These are phyloP conservation scores for Mesocentrotus franciscanus DNA, from an alignment of 53 echinoderm and acorn worm genomes.

Conservation along the genomic window DNA sequence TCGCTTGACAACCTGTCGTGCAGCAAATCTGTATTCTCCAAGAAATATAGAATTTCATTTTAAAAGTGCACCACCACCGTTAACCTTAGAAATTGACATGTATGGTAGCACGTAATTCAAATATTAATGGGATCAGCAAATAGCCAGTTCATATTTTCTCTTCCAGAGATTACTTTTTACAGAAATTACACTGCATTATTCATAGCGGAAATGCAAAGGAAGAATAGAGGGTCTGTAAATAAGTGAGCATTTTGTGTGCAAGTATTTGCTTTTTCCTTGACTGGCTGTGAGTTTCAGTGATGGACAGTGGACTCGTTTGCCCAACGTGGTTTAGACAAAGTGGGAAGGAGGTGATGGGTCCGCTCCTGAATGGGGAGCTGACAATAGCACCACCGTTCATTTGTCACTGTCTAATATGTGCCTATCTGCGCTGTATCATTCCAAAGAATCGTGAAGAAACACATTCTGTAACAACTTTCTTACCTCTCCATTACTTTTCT, in stretches of 20 bases:
- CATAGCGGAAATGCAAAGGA: constrained; percentile 3
- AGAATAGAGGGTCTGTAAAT: constrained; percentile 40
- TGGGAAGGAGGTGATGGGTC: not conserved
- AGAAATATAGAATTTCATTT: constrained; percentile 35
- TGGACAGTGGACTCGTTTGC: constrained; percentile 15
- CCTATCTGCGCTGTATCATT: constrained; percentile 8
- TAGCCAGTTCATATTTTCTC: constrained; percentile 9
- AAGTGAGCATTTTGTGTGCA: constrained; percentile 10
- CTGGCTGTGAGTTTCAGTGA: constrained; percentile 8
- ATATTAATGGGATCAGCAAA: constrained; percentile 56
- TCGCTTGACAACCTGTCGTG: not conserved
- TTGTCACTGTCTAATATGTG: not conserved
- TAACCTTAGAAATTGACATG: constrained; percentile 32
- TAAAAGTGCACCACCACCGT: constrained; percentile 33
- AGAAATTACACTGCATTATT: constrained; percentile 48
- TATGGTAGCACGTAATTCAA: constrained; percentile 49
- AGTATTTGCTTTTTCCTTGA: constrained; percentile 40
- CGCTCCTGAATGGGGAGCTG: not conserved
- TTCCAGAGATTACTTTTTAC: constrained; percentile 15
- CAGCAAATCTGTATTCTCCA: not conserved
- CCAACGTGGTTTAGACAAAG: constrained; percentile 36
- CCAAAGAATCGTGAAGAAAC: not conserved
- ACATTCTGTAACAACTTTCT: not conserved
- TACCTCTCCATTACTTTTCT: not conserved
- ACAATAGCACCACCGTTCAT: constrained; percentile 1